Base-by-base conservation (phyloP, 92 coral and sea anemone genomes). In the Blastomussa wellsi region DNA sequence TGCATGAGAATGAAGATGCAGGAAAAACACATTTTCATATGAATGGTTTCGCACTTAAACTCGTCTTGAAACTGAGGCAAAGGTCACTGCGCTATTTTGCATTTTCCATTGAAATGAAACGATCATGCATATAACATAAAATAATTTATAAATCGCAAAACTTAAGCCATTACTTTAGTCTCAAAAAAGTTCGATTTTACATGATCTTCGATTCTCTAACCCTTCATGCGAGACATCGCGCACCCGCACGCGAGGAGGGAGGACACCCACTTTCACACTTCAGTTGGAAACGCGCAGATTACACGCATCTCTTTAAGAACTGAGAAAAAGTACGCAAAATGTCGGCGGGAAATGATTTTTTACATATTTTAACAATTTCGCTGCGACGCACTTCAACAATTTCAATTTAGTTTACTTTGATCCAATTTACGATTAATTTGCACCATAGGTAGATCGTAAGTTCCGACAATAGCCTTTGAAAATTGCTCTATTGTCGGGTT, bases 401-500 rank as follows among this genome's bases (percentile, higher is more conserved):
- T 44, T 22, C 1, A 39, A 24, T 60, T 79, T 62, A 0, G 41
- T 39, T 79, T 62, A 62, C 10, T 37, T 49, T 59, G 67, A 62
- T 39, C n/a, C 38, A 12, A 38, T 59, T 79, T 59, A 15, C 49
- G 72, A 32, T 79, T 38, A 24, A 35, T n/a, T 37, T 42, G 71
- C 52, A 37, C 72, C 72, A 79, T 11, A 15, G 42, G 16, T 22
- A 26, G 36, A 41, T 41, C 55, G 26, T 60, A 14, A 15, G 44
- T 38, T 79, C 72, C 82, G 72, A 39, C 82, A 79, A 79, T n/a
- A 47, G 72, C 44, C 53, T 41, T 53, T 37, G 52, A 26, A 28
- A 60, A 78, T 57, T 7, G 37, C 19, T 38, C 82, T 39, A 57
- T 64, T 79, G 82, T 79, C 16, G 31, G 62, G 16, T 62, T 20